Conservation (phyloP, 2,113 vertebrate species). For the Chaetodon auriga region DNA sequence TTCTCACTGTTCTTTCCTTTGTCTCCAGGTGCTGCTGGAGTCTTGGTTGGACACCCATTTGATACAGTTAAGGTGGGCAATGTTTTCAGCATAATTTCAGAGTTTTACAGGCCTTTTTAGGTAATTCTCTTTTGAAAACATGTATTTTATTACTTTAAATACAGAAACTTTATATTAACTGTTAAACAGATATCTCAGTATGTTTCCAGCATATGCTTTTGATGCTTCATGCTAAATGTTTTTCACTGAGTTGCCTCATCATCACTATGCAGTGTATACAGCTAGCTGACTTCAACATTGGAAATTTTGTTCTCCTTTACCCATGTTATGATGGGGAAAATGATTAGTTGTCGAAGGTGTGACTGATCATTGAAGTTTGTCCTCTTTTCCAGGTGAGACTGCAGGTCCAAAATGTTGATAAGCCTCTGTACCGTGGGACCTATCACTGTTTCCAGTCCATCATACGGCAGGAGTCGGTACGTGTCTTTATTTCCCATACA, state of each 20-base stretch:
- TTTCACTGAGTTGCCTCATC: too few species aligned
- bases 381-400: slow-evolving; percentile 91
- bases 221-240: too few species aligned
- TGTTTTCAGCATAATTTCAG: not conserved
- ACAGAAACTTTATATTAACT: too few species aligned
- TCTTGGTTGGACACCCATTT: slow-evolving; percentile 97
- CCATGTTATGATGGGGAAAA: not conserved
- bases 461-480: slow-evolving; percentile 94
- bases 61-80: slow-evolving; percentile 96
- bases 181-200: too few species aligned
- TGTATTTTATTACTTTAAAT: too few species aligned
- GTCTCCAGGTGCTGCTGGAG: slow-evolving; percentile 92
- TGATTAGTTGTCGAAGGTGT: not conserved
- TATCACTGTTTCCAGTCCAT: slow-evolving; percentile 97
- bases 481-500: slow-evolving; percentile 64
- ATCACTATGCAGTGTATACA: not conserved
- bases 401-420: slow-evolving; percentile 93
- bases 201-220: too few species aligned
- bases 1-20: slow-evolving; percentile 14
- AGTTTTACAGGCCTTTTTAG: not conserved
- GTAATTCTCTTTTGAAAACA: not conserved
- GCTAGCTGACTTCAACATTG: not conserved
- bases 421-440: slow-evolving; percentile 94
- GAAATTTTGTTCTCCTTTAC: not conserved
- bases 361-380: not conserved